Conservation (phyloP, 2,797 vertebrate genomes). For the Octomys mimax region DNA sequence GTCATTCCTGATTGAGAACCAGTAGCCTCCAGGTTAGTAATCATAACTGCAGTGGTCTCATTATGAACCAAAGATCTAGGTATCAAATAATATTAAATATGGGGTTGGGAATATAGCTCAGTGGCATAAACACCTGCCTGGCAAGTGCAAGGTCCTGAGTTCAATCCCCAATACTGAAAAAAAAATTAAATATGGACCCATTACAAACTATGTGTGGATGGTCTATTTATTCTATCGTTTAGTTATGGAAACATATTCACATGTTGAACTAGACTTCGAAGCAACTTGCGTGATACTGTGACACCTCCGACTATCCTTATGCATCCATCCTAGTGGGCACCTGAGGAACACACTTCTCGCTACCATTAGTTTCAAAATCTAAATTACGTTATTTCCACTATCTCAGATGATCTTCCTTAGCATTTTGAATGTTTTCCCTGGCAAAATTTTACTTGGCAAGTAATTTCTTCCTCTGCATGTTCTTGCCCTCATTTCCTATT, state of each 20-base stretch:
- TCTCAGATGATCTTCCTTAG: slow-evolving; percentile 3
- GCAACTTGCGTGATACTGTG: not conserved
- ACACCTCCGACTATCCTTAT: not conserved
- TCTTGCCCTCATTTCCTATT: slow-evolving; percentile 71
- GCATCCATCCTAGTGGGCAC: not conserved
- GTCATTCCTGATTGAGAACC: not conserved
- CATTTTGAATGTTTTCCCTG: slow-evolving; percentile 7
- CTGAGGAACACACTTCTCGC: not conserved
- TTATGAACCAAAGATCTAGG: not conserved
- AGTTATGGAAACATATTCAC: not conserved
- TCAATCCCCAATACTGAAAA: too few relatives aligned
- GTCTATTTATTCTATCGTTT: not conserved
- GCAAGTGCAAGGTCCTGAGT: too few relatives aligned
- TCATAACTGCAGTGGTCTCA: not conserved
- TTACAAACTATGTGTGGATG: not conserved
- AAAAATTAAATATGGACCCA: not conserved
- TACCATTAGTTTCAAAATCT: not conserved
- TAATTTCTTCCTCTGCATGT: slow-evolving; percentile 1
- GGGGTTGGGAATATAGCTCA: not conserved
- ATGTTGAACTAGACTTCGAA: not conserved
- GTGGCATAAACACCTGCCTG: too few relatives aligned
- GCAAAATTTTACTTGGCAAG: slow-evolving; percentile 59
- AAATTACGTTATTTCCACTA: not conserved
- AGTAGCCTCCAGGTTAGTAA: not conserved
- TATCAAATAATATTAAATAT: not conserved